These are phyloP conservation scores for Leptinotarsa undecemlineata DNA, from an alignment of 1,140 invertebrate species.

Conservation along the genomic window DNA sequence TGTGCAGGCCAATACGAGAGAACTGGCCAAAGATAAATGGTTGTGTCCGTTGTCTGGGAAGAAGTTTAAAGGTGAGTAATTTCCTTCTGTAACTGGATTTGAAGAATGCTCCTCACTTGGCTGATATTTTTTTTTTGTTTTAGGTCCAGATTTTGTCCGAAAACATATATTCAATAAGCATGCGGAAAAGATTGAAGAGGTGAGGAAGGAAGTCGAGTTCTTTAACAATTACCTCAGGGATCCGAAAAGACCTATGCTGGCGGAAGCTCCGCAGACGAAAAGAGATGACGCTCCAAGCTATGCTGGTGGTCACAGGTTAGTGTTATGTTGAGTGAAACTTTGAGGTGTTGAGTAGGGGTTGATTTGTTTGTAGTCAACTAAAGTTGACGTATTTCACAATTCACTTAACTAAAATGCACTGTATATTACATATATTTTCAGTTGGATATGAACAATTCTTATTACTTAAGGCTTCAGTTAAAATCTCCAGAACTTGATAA, in stretches of 20 bases:
- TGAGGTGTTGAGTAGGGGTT: too few species aligned
- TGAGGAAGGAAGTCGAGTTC: conserved; percentile 93
- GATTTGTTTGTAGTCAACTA: too few species aligned
- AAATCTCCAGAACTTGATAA: too few species aligned
- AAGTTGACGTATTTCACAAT: too few species aligned
- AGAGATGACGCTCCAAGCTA: conserved; percentile 58
- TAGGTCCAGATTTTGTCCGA: conserved; percentile 92
- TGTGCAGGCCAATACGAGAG: conserved; percentile 90
- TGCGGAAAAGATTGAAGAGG: conserved; percentile 94
- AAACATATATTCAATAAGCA: conserved; percentile 99
- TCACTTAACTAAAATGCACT: too few species aligned
- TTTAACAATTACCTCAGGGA: conserved; percentile 98
- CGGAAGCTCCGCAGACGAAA: conserved; percentile 74
- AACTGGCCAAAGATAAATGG: conserved; percentile 97
- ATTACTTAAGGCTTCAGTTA: too few species aligned
- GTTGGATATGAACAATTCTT: too few species aligned
- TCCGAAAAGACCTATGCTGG: conserved; percentile 90
- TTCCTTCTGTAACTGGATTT: not conserved
- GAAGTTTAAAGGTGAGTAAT: conserved; percentile 85
- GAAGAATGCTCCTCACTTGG: not conserved
- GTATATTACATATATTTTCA: too few species aligned
- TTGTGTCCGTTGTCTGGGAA: conserved; percentile 97
- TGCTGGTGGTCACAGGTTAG: conserved; percentile 57
- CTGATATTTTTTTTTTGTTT: not conserved
- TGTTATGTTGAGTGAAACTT: too few species aligned